Conservation (phyloP, 2,113 vertebrate species). For the Egretta garzetta region DNA sequence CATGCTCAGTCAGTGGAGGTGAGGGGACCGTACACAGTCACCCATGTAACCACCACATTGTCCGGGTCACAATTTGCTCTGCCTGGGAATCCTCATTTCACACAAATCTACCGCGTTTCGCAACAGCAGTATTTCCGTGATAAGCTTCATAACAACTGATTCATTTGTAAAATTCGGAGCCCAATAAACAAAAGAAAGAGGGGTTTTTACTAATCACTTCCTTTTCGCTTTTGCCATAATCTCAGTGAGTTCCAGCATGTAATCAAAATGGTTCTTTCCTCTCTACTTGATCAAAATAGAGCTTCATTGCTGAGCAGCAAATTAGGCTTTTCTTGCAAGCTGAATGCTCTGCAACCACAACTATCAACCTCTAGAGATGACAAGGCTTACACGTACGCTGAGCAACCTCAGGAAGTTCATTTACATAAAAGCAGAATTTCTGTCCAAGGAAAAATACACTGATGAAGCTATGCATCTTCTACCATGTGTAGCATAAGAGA, state of each 20-base stretch:
- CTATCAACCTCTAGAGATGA: background rate
- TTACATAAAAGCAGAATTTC: background rate
- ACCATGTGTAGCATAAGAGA: background rate
- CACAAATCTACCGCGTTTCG: background rate
- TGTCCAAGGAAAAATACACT: background rate
- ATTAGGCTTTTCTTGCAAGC: constrained; percentile 30
- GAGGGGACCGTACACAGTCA: background rate
- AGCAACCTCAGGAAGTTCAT: background rate
- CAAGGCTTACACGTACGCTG: background rate
- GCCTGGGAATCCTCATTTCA: background rate
- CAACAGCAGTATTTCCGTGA: background rate
- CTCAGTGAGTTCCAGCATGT: background rate
- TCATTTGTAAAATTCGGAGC: background rate
- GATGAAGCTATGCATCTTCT: background rate
- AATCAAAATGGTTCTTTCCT: background rate
- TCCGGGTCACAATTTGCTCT: background rate
- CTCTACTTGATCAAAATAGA: constrained; percentile 37
- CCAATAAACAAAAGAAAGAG: background rate
- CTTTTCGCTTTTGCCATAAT: constrained; percentile 6
- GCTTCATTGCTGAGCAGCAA: constrained; percentile 17
- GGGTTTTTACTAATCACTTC: background rate
- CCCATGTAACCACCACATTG: background rate
- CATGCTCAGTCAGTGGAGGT: background rate
- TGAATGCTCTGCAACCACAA: background rate
- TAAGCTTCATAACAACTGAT: background rate